Base-by-base conservation (phyloP, 2,888 invertebrate genomes). In the Notodonta ziczac region DNA sequence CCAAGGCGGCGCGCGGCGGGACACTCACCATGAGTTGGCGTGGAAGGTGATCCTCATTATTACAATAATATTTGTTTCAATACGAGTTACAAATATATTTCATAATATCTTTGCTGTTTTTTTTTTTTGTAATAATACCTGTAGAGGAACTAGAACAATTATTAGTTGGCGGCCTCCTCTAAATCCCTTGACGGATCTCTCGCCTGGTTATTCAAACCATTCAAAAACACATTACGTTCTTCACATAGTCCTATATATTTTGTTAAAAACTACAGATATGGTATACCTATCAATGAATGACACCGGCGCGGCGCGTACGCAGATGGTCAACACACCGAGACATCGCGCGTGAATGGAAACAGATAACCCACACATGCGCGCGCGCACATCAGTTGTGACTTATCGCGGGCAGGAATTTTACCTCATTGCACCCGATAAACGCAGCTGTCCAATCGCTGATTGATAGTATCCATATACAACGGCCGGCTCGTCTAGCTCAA, bases 201-300 rank as follows among this genome's bases (percentile, higher is more conserved):
- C 24, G 2, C 1, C 24, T 24, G 24, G 24, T 24, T 24, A 24
- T 24, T 24, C 24, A 24, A 24, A 24, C 24, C 24, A 24, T 24
- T 24, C 2, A 24, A 24, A 24, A 24, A 24, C 24, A 24, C 24
- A 24, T 24, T 24, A 24, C 24, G 24, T 24, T 24, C 24, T 24
- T 24, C 24, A 24, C 24, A 2, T 24, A 24, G 24, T 24, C 24
- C 24, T 24, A 24, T 24, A 24, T 2, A 24, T 24, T 24, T 24
- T 24, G 24, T 24, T 13, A 53, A 55, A 59, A 50, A 0, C 12
- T 59, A 61, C 53, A 51, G 58, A 66, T 46, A 46, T 74, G 65
- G 70, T 40, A 59, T 69, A 63, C 60, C 65, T 62, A 71, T 62
- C 56, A 65, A 80, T 83, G 82, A 82, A 83, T 82, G 82, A 67